phyloP scores from a whole-genome alignment of 1,140 invertebrate species.

The Watersipora subatra region DNA sequence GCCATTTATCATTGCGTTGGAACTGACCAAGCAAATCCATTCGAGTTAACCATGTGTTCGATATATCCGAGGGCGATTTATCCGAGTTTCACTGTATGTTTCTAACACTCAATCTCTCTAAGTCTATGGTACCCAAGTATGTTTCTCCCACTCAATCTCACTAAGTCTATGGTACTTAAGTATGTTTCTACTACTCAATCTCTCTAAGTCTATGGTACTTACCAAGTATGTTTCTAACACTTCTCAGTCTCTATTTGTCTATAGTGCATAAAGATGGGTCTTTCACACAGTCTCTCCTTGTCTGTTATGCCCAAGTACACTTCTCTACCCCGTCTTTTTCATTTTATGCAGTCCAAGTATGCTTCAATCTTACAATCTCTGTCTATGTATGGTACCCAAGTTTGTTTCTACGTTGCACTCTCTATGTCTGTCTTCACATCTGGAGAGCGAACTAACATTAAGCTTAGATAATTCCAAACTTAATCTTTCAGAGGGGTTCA shows the following conservation, averaged over 20 bases:
- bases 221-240: constrained; percentile 11
- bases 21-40: no score
- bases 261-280: constrained; percentile 7
- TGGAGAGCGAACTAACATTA: no score
- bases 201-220: constrained; percentile 12
- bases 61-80: no score
- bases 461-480: no score
- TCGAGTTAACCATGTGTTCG: no score
- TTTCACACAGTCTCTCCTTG: constrained; percentile 9
- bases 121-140: neutral
- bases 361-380: neutral
- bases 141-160: neutral
- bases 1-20: no score
- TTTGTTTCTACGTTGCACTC: neutral
- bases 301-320: constrained; percentile 2
- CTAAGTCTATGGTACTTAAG: neutral
- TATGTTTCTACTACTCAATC: constrained; percentile 6
- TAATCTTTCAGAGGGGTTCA: no score
- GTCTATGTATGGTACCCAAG: neutral
- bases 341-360: neutral
- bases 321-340: neutral
- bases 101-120: no score
- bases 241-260: constrained; percentile 11
- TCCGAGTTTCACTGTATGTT: no score
- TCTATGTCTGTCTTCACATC: no score